These are phyloP conservation scores for Ectropis crepuscularia DNA, from an alignment of 2,888 invertebrate genomes.

Conservation along the genomic window DNA sequence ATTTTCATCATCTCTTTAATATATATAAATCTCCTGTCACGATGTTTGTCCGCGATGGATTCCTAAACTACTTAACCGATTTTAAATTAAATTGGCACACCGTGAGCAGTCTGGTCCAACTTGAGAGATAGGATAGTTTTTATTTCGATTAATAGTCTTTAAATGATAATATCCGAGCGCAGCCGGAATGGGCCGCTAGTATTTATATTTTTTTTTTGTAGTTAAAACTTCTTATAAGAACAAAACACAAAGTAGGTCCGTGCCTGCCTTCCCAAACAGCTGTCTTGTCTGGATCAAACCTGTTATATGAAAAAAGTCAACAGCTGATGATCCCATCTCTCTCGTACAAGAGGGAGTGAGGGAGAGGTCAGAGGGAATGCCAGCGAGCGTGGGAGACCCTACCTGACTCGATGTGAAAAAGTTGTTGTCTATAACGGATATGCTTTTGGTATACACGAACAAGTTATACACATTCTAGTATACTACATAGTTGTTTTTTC, in stretches of 20 bases:
- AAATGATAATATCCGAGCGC: no score
- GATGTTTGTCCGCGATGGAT: no score
- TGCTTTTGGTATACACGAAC: not conserved
- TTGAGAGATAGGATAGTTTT: no score
- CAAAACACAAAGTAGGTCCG: constrained; percentile 3
- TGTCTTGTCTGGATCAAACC: constrained; percentile 37
- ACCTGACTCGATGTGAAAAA: constrained; percentile 11
- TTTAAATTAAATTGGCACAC: no score
- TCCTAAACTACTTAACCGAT: no score
- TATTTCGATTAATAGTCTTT: no score
- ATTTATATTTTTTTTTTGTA: no score
- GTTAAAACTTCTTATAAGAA: not conserved
- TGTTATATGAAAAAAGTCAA: constrained; percentile 36
- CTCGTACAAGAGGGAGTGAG: constrained; percentile 28
- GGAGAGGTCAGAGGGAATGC: constrained; percentile 39
- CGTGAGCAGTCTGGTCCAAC: no score
- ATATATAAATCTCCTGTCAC: no score
- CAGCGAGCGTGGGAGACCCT: constrained; percentile 31
- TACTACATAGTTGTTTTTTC: no score
- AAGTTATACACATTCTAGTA: not conserved
- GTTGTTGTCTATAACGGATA: constrained; percentile 6
- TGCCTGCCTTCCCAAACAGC: constrained; percentile 32
- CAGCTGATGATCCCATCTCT: constrained; percentile 35
- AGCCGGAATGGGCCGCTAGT: no score
- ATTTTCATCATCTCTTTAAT: no score